Evolutionary conservation across 2,797 vertebrate genomes (phyloP), one percentile per base, ranked within the genome.

Genomic region (Benthosema pterotum): DNA sequence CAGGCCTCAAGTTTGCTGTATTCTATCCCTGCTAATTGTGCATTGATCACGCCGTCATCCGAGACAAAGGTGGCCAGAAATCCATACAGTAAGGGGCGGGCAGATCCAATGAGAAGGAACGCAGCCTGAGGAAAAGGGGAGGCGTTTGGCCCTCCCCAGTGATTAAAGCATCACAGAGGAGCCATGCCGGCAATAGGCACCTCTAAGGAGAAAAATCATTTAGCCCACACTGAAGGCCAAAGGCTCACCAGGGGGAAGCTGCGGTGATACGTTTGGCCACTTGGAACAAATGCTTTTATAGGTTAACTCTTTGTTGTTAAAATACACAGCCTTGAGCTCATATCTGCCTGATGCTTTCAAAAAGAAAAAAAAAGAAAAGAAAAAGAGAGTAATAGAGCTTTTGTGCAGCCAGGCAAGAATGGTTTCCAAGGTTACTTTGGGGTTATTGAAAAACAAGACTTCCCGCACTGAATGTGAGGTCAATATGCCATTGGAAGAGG

Each of bases 261-360:
- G 28, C 7, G 32, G 60, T 56, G 11, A 59, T 64, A 64, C 64
- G 56, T 55, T 50, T 68, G 28, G 38, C 51, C n/a, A 46, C 50
- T 54, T 32, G 59, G 59, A 70, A 69, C 63, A 56, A 56, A 63
- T 43, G 54, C 43, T 42, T 63, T 55, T 58, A 55, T 47, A 57
- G 54, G 53, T 69, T 65, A 68, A 42, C 51, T 11, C 52, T 11
- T 73, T 62, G 65, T 64, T 56, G 56, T 65, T 60, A 51, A 64
- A 49, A 43, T 38, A 38, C 32, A 38, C 32, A 38, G 52, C 71
- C 65, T 54, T 57, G 61, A 63, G 48, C 48, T 60, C 12, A 52
- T 47, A 19, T 51, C 13, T 51, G 16, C 43, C 42, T 28, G 25
- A 15, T n/a, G 45, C 43, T 3, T 32, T 18, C 22, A 25, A 25